Evolutionary conservation across 2,113 vertebrate genomes (phyloP), one percentile per base, ranked within the genome.

Genomic region (Neopipo cinnamomea): DNA sequence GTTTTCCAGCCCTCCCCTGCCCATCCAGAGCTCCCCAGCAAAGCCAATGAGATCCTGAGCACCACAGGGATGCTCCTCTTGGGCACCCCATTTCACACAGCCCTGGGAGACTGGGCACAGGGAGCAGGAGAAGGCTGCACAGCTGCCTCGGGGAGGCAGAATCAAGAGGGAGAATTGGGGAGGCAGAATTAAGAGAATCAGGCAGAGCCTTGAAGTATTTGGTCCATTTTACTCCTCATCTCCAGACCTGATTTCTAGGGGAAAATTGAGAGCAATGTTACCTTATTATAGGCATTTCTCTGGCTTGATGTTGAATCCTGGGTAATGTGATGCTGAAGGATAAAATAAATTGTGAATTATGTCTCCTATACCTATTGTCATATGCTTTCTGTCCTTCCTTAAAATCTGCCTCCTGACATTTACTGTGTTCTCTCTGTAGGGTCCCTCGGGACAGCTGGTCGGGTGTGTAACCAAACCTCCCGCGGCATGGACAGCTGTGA

Each of bases 401-500:
- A 35, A 63, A 52, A 47, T n/a, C 5, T 2, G 2, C 21, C 62
- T 52, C 6, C 61, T 77, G 92, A 56, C 14, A 14, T 83, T 8
- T 24, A 5, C 37, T 72, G 88, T 0, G 1, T 76, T 97, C 33
- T 89, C 79, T 22, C 91, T 50, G 47, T 65, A 99, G 99, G 99
- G 8, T 99, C 99, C 21, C 94, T 98, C 3, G 99, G 99, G 46
- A 99, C 99, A 3, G 98, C 98, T 0, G 99, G 99, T 0, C 98
- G 99, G 4, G 96, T 98, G n/a, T 99, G 99, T 73, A 99, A 99
- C 98, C 97, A 98, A 50, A 99, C 98, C 7, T 99, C 99, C 9
- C 98, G 98, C 0, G 98, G 99, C 72, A 98, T 98, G 92, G 99
- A 99, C 97, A 98, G 99, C 98, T 99, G 99, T 2, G 99, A 99